Percentiles rank a stretch among this genome's conserved stretches.
phyloP scores from a whole-genome alignment of 2,888 invertebrate genomes.

The Hedya salicella region DNA sequence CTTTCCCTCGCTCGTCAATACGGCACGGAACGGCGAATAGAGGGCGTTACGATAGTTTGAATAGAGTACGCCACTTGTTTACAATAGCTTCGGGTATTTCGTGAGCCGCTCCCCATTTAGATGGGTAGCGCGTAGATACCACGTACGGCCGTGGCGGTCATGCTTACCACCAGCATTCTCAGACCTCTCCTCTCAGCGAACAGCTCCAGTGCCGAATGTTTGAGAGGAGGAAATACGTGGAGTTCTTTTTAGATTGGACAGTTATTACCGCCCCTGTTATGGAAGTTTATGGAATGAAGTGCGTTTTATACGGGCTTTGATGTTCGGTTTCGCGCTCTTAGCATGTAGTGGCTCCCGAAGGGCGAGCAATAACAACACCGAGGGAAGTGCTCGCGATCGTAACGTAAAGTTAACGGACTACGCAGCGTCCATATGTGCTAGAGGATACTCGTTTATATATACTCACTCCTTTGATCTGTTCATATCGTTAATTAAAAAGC shows the following conservation, averaged over 20 bases:
- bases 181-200: slow-evolving; percentile 56
- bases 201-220: slow-evolving; percentile 48
- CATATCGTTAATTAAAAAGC: not conserved
- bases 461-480: slow-evolving; percentile 5
- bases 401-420: slow-evolving; percentile 61
- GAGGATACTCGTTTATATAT: slow-evolving; percentile 45
- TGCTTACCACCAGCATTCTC: slow-evolving; percentile 61
- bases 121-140: slow-evolving; percentile 76
- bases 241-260: slow-evolving; percentile 64
- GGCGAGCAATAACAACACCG: slow-evolving; percentile 71
- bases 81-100: slow-evolving; percentile 81
- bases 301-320: slow-evolving; percentile 80
- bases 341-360: slow-evolving; percentile 72
- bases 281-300: slow-evolving; percentile 79
- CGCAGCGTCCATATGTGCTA: slow-evolving; percentile 59
- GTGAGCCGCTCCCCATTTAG: slow-evolving; percentile 80
- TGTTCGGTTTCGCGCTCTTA: slow-evolving; percentile 78
- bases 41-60: slow-evolving; percentile 78
- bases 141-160: slow-evolving; percentile 68
- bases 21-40: slow-evolving; percentile 67
- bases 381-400: slow-evolving; percentile 66
- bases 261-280: slow-evolving; percentile 70
- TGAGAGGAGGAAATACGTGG: slow-evolving; percentile 51
- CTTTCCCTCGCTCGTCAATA: slow-evolving; percentile 72
- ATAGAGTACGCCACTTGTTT: slow-evolving; percentile 80